Conservation (phyloP, 2,113 vertebrate species). For the Lycaon pictus region DNA sequence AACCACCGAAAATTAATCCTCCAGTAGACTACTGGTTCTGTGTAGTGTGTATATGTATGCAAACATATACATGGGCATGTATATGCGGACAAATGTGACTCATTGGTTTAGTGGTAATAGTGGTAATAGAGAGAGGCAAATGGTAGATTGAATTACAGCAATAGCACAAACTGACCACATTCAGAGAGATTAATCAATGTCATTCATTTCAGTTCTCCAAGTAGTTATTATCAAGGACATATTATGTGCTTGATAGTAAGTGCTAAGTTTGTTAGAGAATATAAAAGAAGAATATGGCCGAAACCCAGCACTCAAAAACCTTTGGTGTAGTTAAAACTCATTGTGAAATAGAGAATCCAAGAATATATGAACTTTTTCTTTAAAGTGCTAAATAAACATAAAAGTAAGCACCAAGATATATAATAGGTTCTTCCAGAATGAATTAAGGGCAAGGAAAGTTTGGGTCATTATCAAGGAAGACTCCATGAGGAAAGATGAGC, state of each 20-base stretch:
- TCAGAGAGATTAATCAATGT: not conserved
- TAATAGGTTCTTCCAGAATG: not conserved
- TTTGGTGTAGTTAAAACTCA: not conserved
- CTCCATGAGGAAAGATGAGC: not conserved
- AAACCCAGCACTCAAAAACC: not conserved
- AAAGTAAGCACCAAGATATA: slow-evolving; percentile 14
- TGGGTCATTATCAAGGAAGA: not conserved
- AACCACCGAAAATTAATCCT: not conserved
- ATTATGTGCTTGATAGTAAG: not conserved
- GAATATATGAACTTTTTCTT: not conserved
- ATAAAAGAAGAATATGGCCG: not conserved
- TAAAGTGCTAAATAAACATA: slow-evolving; percentile 10
- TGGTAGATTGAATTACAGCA: not conserved
- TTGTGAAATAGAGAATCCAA: not conserved
- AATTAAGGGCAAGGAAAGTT: not conserved
- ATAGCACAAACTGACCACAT: not conserved
- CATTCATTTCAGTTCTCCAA: not conserved
- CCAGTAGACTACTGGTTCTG: not conserved
- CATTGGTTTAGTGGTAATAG: not conserved
- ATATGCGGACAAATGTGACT: not conserved
- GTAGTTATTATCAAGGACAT: not conserved
- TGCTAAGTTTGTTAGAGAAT: not conserved
- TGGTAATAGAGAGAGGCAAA: not conserved
- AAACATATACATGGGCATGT: not conserved
- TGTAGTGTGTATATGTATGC: not conserved